phyloP scores from a whole-genome alignment of 2,113 vertebrate species.

The Elgaria multicarinata region DNA sequence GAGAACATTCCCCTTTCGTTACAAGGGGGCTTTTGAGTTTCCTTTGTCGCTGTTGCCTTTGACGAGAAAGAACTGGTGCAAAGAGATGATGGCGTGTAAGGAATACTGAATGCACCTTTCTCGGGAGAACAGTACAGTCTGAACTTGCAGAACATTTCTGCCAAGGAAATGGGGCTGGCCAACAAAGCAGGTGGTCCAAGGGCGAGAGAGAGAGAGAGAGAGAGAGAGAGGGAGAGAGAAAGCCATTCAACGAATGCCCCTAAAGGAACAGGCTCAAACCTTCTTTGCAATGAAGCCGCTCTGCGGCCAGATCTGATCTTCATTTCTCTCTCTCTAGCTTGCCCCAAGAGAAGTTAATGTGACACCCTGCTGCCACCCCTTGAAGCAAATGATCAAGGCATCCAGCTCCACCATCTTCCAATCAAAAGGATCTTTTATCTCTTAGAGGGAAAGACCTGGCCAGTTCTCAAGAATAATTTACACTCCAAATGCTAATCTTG shows the following conservation, averaged over 20 bases:
- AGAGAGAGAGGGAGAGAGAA: no score
- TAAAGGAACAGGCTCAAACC: slow-evolving; percentile 38
- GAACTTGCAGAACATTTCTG: slow-evolving; percentile 64
- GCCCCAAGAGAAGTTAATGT: slow-evolving; percentile 27
- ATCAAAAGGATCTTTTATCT: slow-evolving; percentile 43
- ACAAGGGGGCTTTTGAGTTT: slow-evolving; percentile 60
- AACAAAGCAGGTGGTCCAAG: slow-evolving; percentile 78
- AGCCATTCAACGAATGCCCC: slow-evolving; percentile 48
- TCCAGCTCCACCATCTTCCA: slow-evolving; percentile 21
- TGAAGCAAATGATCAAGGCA: not conserved
- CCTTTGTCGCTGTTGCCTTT: slow-evolving; percentile 40
- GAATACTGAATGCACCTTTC: slow-evolving; percentile 68
- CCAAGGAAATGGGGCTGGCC: slow-evolving; percentile 73
- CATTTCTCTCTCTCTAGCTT: slow-evolving; percentile 27
- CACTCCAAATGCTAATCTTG: slow-evolving; percentile 61
- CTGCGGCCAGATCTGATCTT: slow-evolving; percentile 11
- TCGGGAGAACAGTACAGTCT: slow-evolving; percentile 70
- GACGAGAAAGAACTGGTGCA: slow-evolving; percentile 61
- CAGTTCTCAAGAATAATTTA: slow-evolving; percentile 62
- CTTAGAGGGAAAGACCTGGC: slow-evolving; percentile 48
- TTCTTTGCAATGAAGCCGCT: slow-evolving; percentile 10
- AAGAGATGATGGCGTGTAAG: slow-evolving; percentile 25
- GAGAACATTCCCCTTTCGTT: slow-evolving; percentile 65
- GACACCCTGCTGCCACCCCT: not conserved
- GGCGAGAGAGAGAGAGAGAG: slow-evolving; percentile 62